A percentile compares a stretch with the other conserved stretches of the same genome.
These are phyloP conservation scores for Sciurus carolinensis DNA, from an alignment of 2,797 vertebrate species.

Conservation along the genomic window DNA sequence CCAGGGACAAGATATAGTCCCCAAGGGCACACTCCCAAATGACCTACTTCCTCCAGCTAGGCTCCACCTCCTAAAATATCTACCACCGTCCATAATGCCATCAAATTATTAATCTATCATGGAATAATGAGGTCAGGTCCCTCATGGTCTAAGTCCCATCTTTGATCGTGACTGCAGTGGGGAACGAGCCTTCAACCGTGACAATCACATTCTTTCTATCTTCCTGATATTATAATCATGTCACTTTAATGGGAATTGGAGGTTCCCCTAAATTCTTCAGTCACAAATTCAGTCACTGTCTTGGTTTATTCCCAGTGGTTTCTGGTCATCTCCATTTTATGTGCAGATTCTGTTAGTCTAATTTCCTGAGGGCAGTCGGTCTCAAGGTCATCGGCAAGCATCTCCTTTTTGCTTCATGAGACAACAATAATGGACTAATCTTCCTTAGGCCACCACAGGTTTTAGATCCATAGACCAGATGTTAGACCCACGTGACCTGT, in stretches of 20 bases:
- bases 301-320: background rate
- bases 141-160: no score
- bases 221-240: background rate
- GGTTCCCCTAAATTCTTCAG: background rate
- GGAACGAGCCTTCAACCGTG: background rate
- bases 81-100: no score
- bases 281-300: background rate
- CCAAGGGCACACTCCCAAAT: no score
- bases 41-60: no score
- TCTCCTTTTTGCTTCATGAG: background rate
- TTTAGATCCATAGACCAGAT: background rate
- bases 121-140: no score
- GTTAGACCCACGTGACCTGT: background rate
- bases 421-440: background rate
- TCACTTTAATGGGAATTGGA: background rate
- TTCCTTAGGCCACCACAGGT: background rate
- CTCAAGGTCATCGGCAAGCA: background rate
- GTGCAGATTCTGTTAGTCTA: background rate
- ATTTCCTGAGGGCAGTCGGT: background rate
- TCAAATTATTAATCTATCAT: no score
- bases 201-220: background rate
- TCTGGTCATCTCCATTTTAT: background rate
- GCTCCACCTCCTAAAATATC: no score
- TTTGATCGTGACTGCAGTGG: no score
- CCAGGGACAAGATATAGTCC: no score